phyloP scores from a whole-genome alignment of 1,140 invertebrate genomes.

The Drosophila pallidifrons region DNA sequence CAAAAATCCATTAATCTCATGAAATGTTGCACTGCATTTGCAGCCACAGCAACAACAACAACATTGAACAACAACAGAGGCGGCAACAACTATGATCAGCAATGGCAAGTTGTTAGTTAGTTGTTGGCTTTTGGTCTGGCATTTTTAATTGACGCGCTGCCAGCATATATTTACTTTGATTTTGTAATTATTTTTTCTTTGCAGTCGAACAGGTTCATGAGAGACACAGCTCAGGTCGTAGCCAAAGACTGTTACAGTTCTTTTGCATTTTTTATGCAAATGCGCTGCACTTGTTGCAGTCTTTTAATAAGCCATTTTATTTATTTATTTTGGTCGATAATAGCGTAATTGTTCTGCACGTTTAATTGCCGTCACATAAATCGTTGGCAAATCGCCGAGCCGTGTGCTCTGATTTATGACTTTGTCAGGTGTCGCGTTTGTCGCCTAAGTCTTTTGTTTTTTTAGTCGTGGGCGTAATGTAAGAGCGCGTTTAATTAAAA shows the following conservation, averaged over 20 bases:
- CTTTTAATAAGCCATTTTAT: conserved; percentile 34
- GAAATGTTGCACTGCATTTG: conserved; percentile 38
- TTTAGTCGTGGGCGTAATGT: conserved; percentile 17
- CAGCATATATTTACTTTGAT: conserved; percentile 51
- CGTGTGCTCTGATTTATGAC: conserved; percentile 50
- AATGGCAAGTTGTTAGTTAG: conserved; percentile 44
- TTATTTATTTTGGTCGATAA: conserved; percentile 49
- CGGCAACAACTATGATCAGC: conserved; percentile 29
- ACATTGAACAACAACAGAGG: conserved; percentile 5
- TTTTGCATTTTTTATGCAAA: conserved; percentile 49
- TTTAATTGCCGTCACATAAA: conserved; percentile 79
- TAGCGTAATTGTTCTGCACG: conserved; percentile 50
- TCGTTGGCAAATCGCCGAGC: conserved; percentile 27
- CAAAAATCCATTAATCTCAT: conserved; percentile 41
- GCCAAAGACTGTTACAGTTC: conserved; percentile 27
- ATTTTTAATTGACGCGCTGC: conserved; percentile 53
- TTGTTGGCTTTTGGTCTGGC: conserved; percentile 35
- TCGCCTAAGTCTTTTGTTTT: conserved; percentile 50
- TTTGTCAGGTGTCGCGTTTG: conserved; percentile 41
- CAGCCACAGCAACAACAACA: conserved; percentile 13
- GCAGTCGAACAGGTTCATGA: conserved; percentile 61
- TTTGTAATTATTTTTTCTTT: conserved; percentile 59
- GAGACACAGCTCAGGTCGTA: conserved; percentile 24
- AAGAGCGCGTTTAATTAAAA: conserved; percentile 15
- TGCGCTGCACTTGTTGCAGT: conserved; percentile 24